phyloP scores from a whole-genome alignment of 2,888 invertebrate genomes.

The Dastarcus helophoroides region DNA sequence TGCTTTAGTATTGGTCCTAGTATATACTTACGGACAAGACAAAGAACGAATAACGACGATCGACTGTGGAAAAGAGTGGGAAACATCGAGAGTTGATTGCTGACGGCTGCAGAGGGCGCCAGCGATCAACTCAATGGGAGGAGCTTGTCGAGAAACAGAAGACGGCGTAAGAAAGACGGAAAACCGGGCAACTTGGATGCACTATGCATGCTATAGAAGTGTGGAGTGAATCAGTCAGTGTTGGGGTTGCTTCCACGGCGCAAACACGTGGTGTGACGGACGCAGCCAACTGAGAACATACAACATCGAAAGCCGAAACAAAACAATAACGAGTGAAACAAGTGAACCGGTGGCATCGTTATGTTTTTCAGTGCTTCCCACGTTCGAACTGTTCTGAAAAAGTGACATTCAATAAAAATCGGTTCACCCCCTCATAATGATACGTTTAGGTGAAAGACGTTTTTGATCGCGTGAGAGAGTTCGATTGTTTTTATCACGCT shows the following conservation, averaged over 20 bases:
- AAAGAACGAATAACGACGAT: constrained; percentile 11
- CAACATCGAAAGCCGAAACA: constrained; percentile 3
- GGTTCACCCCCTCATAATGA: no score
- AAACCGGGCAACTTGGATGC: constrained; percentile 42
- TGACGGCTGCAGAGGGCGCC: constrained; percentile 32
- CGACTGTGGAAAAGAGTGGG: constrained; percentile 39
- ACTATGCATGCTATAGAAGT: constrained; percentile 39
- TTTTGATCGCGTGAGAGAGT: no score
- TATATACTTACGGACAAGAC: constrained; percentile 13
- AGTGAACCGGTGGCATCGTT: no score
- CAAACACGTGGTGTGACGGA: constrained; percentile 39
- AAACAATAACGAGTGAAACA: constrained; percentile 11
- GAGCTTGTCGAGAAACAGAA: constrained; percentile 44
- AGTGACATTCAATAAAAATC: no score
- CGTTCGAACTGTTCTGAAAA: no score
- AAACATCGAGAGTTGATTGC: constrained; percentile 19
- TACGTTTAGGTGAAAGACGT: no score
- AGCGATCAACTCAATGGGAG: constrained; percentile 46
- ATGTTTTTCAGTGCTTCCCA: no score
- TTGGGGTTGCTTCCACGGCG: constrained; percentile 48
- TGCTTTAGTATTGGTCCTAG: constrained; percentile 29
- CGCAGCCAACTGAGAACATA: constrained; percentile 3
- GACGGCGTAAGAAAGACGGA: constrained; percentile 25
- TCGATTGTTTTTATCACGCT: no score
- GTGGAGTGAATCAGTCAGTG: constrained; percentile 40